Evolutionary conservation across 2,113 vertebrate genomes (phyloP).

Genomic region (Orcinus orca): DNA sequence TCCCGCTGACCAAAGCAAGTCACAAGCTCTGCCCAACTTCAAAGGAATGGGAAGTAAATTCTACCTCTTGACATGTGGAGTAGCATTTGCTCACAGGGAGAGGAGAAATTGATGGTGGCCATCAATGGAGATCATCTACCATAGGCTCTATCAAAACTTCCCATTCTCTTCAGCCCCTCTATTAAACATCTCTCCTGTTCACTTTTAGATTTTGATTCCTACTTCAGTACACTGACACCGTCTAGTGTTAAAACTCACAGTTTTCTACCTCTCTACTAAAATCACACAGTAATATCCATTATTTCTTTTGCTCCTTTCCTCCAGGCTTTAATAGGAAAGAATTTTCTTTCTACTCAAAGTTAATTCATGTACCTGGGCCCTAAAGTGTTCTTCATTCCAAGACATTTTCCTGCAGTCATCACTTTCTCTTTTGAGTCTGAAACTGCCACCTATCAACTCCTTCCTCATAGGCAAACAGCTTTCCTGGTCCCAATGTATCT

Average conservation of each 20-base stretch:
- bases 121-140: background rate
- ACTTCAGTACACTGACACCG: background rate
- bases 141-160: background rate
- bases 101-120: background rate
- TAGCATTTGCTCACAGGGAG: background rate
- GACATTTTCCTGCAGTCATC: background rate
- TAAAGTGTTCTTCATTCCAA: background rate
- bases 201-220: background rate
- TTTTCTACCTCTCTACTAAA: background rate
- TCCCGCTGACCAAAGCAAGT: background rate
- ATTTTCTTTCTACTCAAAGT: background rate
- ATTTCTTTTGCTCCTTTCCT: background rate
- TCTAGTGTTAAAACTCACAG: background rate
- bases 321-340: background rate
- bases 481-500: background rate
- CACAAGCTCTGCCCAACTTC: no score
- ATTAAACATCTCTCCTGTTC: background rate
- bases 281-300: background rate
- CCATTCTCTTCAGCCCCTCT: background rate
- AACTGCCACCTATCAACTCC: background rate
- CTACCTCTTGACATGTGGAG: background rate
- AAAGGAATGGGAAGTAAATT: background rate
- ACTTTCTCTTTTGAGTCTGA: background rate
- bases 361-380: background rate
- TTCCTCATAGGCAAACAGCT: background rate